A percentile compares a stretch with the other conserved stretches of the same genome.
Evolutionary conservation across 2,797 vertebrate species (phyloP).

Genomic region (Epinephelus awoara): DNA sequence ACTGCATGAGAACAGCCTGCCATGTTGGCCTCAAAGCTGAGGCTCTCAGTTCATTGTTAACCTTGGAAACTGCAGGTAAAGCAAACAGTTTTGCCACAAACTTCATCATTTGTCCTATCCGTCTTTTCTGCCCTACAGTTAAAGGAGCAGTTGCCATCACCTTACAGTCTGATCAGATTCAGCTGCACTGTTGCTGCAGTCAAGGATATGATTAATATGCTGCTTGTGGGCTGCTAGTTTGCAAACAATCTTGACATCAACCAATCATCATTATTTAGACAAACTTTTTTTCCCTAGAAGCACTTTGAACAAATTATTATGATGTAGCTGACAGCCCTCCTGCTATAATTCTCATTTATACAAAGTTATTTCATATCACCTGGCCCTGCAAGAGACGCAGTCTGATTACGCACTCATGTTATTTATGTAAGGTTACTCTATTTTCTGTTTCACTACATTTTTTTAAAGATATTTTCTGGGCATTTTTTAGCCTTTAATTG

Average conservation of each 20-base stretch:
- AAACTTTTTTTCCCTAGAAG: conserved; percentile 10
- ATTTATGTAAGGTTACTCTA: background rate
- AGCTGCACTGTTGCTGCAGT: background rate
- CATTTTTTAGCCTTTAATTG: too few species aligned
- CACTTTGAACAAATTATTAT: conserved; percentile 15
- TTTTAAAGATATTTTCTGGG: too few species aligned
- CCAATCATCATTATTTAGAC: conserved; percentile 18
- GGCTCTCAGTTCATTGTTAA: background rate
- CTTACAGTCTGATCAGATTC: background rate
- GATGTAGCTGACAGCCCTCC: background rate
- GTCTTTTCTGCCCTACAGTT: conserved; percentile 1
- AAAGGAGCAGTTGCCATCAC: background rate
- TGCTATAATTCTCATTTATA: background rate
- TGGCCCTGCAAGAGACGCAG: background rate
- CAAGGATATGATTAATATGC: conserved; percentile 17
- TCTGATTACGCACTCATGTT: background rate
- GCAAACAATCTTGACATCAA: conserved; percentile 24
- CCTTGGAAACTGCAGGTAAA: conserved; percentile 4
- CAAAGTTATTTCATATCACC: background rate
- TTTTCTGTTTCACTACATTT: background rate
- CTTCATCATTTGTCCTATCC: background rate
- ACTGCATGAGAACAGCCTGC: too few species aligned
- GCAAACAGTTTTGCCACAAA: background rate
- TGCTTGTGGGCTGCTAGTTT: conserved; percentile 13
- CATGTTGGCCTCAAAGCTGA: background rate